Percentiles rank a stretch among this genome's conserved stretches.
Conservation (phyloP, 2,888 invertebrate genomes). For the Catocala fraxini region DNA sequence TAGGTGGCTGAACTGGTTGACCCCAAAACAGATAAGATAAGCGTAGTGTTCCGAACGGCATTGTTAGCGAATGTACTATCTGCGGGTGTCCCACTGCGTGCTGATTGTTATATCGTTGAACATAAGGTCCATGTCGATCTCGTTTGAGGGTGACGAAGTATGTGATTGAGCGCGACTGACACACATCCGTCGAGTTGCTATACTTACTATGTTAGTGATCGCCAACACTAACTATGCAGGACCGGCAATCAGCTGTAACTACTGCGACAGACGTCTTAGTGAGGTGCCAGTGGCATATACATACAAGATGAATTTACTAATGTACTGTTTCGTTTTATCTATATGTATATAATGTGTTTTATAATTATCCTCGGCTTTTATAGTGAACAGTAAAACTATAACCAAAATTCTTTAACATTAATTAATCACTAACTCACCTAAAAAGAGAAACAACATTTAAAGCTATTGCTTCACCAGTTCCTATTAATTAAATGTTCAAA, state of each 20-base stretch:
- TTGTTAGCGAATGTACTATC: constrained; percentile 19
- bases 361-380: too few relatives aligned
- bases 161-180: constrained; percentile 26
- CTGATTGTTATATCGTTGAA: constrained; percentile 19
- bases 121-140: constrained; percentile 11
- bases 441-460: too few relatives aligned
- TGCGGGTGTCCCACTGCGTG: constrained; percentile 9
- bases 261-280: constrained; percentile 14
- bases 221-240: constrained; percentile 14
- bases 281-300: too few relatives aligned
- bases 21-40: constrained; percentile 67
- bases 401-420: too few relatives aligned
- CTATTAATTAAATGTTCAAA: too few relatives aligned
- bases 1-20: constrained; percentile 52
- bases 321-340: too few relatives aligned
- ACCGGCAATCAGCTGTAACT: constrained; percentile 7
- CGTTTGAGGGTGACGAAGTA: background rate
- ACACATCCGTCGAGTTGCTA: constrained; percentile 27
- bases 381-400: too few relatives aligned
- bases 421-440: too few relatives aligned
- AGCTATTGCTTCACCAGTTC: too few relatives aligned
- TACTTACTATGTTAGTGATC: too few relatives aligned
- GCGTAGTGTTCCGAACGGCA: constrained; percentile 50
- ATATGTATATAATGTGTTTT: too few relatives aligned
- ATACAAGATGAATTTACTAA: too few relatives aligned